Evolutionary conservation across 2,797 vertebrate genomes (phyloP).

Genomic region (Ataeniobius toweri): DNA sequence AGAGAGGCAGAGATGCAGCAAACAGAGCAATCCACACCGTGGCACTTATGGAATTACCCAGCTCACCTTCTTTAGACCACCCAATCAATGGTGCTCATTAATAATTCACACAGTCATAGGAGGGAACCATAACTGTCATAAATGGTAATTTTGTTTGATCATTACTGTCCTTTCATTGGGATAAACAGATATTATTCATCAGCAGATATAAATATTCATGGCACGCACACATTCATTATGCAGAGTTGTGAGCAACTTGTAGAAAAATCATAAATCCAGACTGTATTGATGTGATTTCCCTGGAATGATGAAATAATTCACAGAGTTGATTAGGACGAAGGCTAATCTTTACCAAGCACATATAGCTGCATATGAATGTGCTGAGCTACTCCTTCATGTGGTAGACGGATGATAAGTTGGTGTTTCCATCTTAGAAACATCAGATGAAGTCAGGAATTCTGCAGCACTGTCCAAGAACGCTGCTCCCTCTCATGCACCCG

Average conservation of each 20-base stretch:
- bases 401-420: slow-evolving; percentile 24
- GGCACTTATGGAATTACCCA: slow-evolving; percentile 70
- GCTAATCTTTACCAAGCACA: slow-evolving; percentile 58
- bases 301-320: slow-evolving; percentile 72
- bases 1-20: slow-evolving; percentile 36
- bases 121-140: slow-evolving; percentile 74
- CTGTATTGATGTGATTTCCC: slow-evolving; percentile 60
- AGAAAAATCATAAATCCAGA: slow-evolving; percentile 46
- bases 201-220: slow-evolving; percentile 73
- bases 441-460: slow-evolving; percentile 17
- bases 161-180: slow-evolving; percentile 73
- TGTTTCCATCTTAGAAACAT: slow-evolving; percentile 35
- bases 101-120: slow-evolving; percentile 72
- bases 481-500: neutral
- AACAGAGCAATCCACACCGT: slow-evolving; percentile 63
- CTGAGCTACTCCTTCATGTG: neutral
- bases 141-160: slow-evolving; percentile 79
- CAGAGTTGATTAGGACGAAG: slow-evolving; percentile 67
- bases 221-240: slow-evolving; percentile 35
- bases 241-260: slow-evolving; percentile 48
- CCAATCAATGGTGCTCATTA: slow-evolving; percentile 71
- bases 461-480: neutral
- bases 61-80: slow-evolving; percentile 59
- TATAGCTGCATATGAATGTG: slow-evolving; percentile 50
- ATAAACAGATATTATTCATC: slow-evolving; percentile 78